These are phyloP conservation scores for Amblyopsis rosae DNA, from an alignment of 2,113 vertebrate species.

Conservation along the genomic window DNA sequence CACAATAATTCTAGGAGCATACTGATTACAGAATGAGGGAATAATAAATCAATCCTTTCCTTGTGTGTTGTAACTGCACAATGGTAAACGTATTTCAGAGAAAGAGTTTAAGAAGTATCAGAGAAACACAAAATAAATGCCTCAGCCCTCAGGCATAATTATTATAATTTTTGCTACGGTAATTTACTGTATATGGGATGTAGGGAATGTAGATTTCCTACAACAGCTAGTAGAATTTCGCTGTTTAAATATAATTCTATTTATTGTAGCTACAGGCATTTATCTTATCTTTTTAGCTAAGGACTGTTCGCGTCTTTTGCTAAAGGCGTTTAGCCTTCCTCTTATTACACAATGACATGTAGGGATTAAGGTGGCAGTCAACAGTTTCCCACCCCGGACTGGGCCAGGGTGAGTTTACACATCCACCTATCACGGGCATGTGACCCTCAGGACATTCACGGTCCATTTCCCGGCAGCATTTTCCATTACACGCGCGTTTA, in stretches of 20 bases:
- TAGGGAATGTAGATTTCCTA: too few relatives aligned
- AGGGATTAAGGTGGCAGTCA: neutral
- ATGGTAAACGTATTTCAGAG: slow-evolving; percentile 16
- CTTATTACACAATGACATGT: neutral
- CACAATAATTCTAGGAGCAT: neutral
- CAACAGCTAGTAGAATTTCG: too few relatives aligned
- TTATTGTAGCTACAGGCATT: too few relatives aligned
- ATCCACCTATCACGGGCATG: slow-evolving; percentile 41
- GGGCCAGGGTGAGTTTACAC: slow-evolving; percentile 30
- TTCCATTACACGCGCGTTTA: slow-evolving; percentile 45
- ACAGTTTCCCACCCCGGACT: slow-evolving; percentile 11
- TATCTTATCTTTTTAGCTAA: too few relatives aligned
- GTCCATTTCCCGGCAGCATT: slow-evolving; percentile 21
- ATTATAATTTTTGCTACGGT: too few relatives aligned
- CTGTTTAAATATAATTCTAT: too few relatives aligned
- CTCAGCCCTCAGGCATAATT: too few relatives aligned
- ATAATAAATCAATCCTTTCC: neutral
- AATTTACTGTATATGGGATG: too few relatives aligned
- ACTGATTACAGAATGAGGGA: neutral
- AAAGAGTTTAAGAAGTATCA: too few relatives aligned
- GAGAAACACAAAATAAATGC: too few relatives aligned
- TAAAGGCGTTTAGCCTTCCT: neutral
- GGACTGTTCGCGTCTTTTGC: too few relatives aligned
- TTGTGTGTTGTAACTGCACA: slow-evolving; percentile 2
- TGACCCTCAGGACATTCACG: slow-evolving; percentile 37